Percentiles rank a stretch among this genome's conserved stretches.
phyloP scores from a whole-genome alignment of 2,888 invertebrate species.

The Epirrhoe alternata region DNA sequence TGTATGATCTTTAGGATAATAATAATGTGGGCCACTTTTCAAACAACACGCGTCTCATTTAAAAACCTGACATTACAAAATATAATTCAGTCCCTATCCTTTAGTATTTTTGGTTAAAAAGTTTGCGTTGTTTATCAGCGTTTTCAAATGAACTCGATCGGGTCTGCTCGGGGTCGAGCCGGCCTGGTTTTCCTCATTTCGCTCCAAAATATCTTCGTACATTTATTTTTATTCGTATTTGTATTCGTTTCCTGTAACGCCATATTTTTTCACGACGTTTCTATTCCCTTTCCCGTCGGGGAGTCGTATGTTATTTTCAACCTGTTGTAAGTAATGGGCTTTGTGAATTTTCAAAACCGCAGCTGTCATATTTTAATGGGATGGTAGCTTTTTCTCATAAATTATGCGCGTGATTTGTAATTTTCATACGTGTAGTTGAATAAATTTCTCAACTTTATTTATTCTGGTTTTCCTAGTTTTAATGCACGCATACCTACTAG shows the following conservation, averaged over 20 bases:
- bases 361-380: constrained; percentile 40
- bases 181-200: constrained; percentile 78
- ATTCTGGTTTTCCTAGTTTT: not conserved
- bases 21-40: too few relatives aligned
- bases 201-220: constrained; percentile 69
- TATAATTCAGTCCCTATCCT: not conserved
- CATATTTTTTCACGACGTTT: constrained; percentile 76
- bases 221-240: constrained; percentile 81
- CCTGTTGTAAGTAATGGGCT: constrained; percentile 43
- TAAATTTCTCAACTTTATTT: too few relatives aligned
- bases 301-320: constrained; percentile 48
- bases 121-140: not conserved
- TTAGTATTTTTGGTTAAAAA: constrained; percentile 3
- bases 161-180: constrained; percentile 56
- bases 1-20: too few relatives aligned
- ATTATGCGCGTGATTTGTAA: not conserved
- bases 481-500: too few relatives aligned
- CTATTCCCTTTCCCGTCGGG: constrained; percentile 55
- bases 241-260: constrained; percentile 81
- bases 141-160: constrained; percentile 50
- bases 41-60: too few relatives aligned
- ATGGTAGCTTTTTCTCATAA: constrained; percentile 23
- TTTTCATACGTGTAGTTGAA: not conserved
- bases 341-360: constrained; percentile 45
- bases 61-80: too few relatives aligned